Percentiles rank a stretch among this genome's conserved stretches.
Evolutionary conservation across 2,888 invertebrate genomes (phyloP).

Genomic region (Trissolcus japonicus): DNA sequence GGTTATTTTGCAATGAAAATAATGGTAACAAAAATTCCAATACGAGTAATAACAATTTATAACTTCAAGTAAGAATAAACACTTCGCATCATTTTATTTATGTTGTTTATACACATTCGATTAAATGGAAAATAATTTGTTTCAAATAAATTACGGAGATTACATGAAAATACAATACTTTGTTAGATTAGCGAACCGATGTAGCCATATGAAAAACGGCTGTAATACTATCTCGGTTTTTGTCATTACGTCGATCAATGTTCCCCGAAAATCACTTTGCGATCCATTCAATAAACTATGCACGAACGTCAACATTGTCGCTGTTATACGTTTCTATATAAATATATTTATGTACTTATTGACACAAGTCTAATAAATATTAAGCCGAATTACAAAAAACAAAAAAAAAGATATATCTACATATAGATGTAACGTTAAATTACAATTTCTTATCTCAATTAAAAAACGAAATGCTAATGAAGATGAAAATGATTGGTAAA

Average conservation of each 20-base stretch:
- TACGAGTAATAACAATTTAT: background rate
- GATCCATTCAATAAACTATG: conserved; percentile 48
- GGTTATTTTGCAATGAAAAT: conserved; percentile 1
- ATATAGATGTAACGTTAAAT: conserved; percentile 59
- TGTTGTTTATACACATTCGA: conserved; percentile 61
- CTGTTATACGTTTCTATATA: conserved; percentile 52
- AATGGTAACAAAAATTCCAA: background rate
- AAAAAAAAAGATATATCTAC: conserved; percentile 64
- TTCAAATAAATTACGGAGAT: conserved; percentile 69
- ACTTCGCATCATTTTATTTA: conserved; percentile 41
- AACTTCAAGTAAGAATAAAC: conserved; percentile 9
- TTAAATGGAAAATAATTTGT: conserved; percentile 67
- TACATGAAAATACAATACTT: conserved; percentile 63
- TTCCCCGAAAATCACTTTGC: conserved; percentile 19
- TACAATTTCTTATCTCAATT: conserved; percentile 10
- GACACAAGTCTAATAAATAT: conserved; percentile 66
- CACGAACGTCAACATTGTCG: conserved; percentile 47
- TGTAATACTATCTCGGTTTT: conserved; percentile 66
- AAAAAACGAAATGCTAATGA: conserved; percentile 11
- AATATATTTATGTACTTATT: conserved; percentile 55
- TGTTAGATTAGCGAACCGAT: conserved; percentile 66
- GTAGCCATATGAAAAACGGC: conserved; percentile 64
- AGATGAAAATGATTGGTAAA: background rate
- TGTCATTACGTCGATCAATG: conserved; percentile 46
- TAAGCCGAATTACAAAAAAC: conserved; percentile 59